Conservation (phyloP, 1,140 invertebrate species). For the Hormaphis cornu region DNA sequence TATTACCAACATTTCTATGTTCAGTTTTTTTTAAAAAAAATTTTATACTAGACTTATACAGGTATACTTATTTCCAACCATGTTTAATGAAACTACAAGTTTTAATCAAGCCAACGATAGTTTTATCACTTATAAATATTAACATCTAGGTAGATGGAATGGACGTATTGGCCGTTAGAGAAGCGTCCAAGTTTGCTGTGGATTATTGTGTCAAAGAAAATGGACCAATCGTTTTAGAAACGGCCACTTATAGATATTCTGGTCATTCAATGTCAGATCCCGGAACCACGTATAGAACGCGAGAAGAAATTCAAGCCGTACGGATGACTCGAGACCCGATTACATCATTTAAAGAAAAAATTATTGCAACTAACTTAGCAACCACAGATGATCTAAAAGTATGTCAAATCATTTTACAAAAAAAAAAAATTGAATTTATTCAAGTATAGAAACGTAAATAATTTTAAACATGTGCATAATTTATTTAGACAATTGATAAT, state of each 20-base stretch:
- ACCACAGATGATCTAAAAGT: conserved; percentile 73
- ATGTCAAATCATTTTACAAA: no score
- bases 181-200: conserved; percentile 73
- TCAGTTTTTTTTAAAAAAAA: no score
- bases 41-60: no score
- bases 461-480: no score
- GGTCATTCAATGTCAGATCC: conserved; percentile 77
- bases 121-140: no score
- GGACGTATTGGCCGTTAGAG: conserved; percentile 87
- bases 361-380: conserved; percentile 57
- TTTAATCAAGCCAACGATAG: no score
- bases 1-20: no score
- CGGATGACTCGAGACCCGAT: conserved; percentile 81
- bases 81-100: no score
- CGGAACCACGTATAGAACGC: conserved; percentile 64
- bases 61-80: no score
- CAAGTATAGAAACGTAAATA: no score
- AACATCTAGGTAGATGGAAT: conserved; percentile 80
- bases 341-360: conserved; percentile 69
- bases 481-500: conserved; percentile 65
- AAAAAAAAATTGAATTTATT: no score
- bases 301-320: conserved; percentile 86
- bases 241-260: conserved; percentile 70
- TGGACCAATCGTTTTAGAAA: conserved; percentile 84
- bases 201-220: conserved; percentile 71